phyloP scores from a whole-genome alignment of 2,888 invertebrate genomes.

The Blastobasis lacticolella region DNA sequence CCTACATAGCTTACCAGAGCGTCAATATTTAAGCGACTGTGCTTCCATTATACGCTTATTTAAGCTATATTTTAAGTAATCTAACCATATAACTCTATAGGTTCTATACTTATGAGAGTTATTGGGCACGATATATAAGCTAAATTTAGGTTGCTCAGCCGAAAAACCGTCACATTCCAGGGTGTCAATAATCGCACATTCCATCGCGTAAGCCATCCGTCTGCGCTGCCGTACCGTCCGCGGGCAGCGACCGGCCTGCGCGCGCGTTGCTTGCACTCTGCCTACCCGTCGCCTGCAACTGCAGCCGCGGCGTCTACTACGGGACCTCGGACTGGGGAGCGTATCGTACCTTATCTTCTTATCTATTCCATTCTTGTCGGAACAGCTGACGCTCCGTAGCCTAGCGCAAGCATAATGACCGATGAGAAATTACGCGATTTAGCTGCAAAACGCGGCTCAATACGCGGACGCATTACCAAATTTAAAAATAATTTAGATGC shows the following conservation, averaged over 20 bases:
- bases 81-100: too few relatives aligned
- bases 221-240: not conserved
- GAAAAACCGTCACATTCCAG: too few relatives aligned
- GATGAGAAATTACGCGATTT: not conserved
- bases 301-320: not conserved
- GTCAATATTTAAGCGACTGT: too few relatives aligned
- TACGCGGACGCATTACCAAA: slow-evolving; percentile 1
- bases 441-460: slow-evolving; percentile 1
- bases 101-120: too few relatives aligned
- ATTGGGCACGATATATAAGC: too few relatives aligned
- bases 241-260: not conserved
- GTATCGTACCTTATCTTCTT: not conserved
- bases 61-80: too few relatives aligned
- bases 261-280: not conserved
- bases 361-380: not conserved
- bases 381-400: too few relatives aligned
- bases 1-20: too few relatives aligned
- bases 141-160: too few relatives aligned
- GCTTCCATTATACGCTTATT: too few relatives aligned
- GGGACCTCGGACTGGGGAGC: not conserved
- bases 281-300: not conserved
- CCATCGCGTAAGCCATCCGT: too few relatives aligned
- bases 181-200: too few relatives aligned
- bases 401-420: not conserved
- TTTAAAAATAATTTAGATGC: not conserved